phyloP scores from a whole-genome alignment of 2,797 vertebrate genomes.

The Galaxias olidus region DNA sequence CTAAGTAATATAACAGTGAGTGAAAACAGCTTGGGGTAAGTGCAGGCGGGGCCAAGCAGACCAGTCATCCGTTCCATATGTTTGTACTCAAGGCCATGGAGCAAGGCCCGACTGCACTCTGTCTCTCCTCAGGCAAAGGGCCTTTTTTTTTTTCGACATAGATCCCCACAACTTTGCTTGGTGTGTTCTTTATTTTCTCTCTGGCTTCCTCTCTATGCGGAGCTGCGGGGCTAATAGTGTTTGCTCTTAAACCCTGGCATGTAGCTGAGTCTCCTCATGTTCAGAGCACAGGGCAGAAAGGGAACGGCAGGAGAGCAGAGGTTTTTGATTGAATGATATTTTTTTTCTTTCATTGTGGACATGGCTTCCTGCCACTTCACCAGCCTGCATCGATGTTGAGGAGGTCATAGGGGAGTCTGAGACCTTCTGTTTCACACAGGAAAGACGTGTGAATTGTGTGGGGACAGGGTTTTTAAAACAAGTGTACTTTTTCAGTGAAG shows the following conservation, averaged over 20 bases:
- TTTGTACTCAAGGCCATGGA: slow-evolving; percentile 56
- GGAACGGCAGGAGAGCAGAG: neutral
- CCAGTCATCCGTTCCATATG: slow-evolving; percentile 59
- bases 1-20: slow-evolving; percentile 58
- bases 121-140: slow-evolving; percentile 55
- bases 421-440: too few species aligned
- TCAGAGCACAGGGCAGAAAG: neutral
- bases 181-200: slow-evolving; percentile 59
- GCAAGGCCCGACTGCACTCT: slow-evolving; percentile 38
- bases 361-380: too few species aligned
- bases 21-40: slow-evolving; percentile 55
- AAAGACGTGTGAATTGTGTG: too few species aligned
- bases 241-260: neutral
- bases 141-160: slow-evolving; percentile 50
- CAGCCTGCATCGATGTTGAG: neutral
- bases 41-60: slow-evolving; percentile 33
- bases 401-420: neutral
- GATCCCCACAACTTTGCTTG: slow-evolving; percentile 61
- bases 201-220: slow-evolving; percentile 48
- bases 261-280: neutral
- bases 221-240: slow-evolving; percentile 23
- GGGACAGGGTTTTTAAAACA: too few species aligned
- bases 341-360: too few species aligned
- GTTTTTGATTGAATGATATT: slow-evolving; percentile 1
- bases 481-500: too few species aligned